phyloP scores from a whole-genome alignment of 2,888 invertebrate genomes.

The Leptopilina myrica region DNA sequence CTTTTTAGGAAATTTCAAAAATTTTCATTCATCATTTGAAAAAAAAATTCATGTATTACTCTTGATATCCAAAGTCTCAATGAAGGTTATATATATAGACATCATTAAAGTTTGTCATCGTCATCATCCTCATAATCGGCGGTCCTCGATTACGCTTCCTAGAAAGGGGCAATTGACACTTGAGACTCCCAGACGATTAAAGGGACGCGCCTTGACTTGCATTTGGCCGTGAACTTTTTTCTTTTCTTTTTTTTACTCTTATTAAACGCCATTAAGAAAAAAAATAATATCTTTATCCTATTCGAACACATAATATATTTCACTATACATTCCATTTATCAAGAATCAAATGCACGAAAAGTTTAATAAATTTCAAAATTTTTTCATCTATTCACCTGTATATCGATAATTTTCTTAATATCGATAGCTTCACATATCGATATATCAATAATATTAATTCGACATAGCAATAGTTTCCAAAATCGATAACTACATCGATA shows the following conservation, averaged over 20 bases:
- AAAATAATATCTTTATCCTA: no score
- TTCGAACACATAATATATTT: background rate
- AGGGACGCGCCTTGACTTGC: background rate
- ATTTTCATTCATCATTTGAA: background rate
- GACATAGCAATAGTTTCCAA: no score
- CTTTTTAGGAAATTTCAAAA: background rate
- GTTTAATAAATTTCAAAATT: no score
- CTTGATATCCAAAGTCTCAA: no score
- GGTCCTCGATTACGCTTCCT: slow-evolving; percentile 3
- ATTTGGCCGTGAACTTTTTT: slow-evolving; percentile 18
- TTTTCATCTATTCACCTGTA: no score
- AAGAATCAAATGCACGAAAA: no score
- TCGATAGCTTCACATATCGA: no score
- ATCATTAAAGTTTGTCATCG: background rate
- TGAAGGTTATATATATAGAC: background rate
- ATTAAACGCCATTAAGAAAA: background rate
- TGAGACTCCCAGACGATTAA: slow-evolving; percentile 11
- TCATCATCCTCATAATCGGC: background rate
- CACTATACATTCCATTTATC: background rate
- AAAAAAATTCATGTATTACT: background rate
- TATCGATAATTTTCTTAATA: no score
- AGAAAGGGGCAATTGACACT: slow-evolving; percentile 8
- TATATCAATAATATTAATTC: no score
- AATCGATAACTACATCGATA: no score
- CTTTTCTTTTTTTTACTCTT: background rate